phyloP scores from a whole-genome alignment of 92 coral and sea anemone genomes.

The Galaxea fascicularis region DNA sequence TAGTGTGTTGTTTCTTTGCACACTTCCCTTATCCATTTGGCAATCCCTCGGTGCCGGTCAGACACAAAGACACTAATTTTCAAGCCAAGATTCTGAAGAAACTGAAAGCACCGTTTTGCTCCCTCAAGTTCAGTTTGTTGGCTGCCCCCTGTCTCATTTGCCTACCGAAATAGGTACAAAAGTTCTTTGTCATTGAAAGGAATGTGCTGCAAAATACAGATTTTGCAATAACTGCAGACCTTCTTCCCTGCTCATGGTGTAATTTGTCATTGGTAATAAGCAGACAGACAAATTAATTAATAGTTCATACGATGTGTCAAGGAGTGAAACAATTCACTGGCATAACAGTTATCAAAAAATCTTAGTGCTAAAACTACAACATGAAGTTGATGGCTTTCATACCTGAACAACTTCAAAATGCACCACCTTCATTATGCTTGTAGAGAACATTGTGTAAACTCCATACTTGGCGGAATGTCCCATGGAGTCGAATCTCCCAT shows the following conservation, averaged over 20 bases:
- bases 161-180: slow-evolving; percentile 12
- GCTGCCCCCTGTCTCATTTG: slow-evolving; percentile 47
- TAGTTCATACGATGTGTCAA: too few species aligned
- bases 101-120: slow-evolving; percentile 25
- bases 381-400: not conserved
- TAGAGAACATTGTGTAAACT: not conserved
- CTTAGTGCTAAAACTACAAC: too few species aligned
- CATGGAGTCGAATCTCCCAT: slow-evolving; percentile 28
- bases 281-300: too few species aligned
- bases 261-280: too few species aligned
- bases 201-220: too few species aligned
- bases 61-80: slow-evolving; percentile 1
- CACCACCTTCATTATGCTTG: not conserved
- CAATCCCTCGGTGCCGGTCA: not conserved
- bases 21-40: not conserved
- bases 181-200: slow-evolving; percentile 4
- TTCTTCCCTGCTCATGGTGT: too few species aligned
- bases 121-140: slow-evolving; percentile 52
- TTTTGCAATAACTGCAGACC: too few species aligned
- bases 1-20: not conserved
- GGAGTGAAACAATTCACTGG: too few species aligned
- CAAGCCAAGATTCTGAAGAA: slow-evolving; percentile 11
- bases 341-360: too few species aligned
- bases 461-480: slow-evolving; percentile 23
- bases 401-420: slow-evolving; percentile 35